Base-by-base conservation (phyloP, 2,797 vertebrate species). In the Holocentrus rufus region DNA sequence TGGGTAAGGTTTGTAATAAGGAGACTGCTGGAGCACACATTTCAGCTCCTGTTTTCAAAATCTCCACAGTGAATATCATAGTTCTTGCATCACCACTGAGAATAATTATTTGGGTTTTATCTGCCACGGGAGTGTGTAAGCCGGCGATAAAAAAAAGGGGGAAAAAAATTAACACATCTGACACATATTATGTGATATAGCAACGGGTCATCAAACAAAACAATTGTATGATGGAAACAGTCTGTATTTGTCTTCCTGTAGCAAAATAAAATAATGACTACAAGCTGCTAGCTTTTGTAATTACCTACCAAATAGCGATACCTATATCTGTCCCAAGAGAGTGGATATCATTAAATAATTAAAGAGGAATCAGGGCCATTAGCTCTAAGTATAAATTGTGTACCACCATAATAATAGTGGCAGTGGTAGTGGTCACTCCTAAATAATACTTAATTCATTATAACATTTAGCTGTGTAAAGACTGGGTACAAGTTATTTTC, bases 181-280 rank as follows among this genome's bases (percentile, higher is more conserved):
- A 88, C 34, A 76, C 50, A 79, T 70, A 84, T 84, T 85, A 88
- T 39, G 57, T 62, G 50, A 84, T 65, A 52, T 74, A 73, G 69
- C 53, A 85, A 86, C 79, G 68, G 53, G 23, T 56, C 68, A 73
- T 85, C 58, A 63, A 72, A 58, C 47, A 70, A 87, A 80, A 64
- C 15, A 64, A 36, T 65, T 34, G 74, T 20, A 65, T 78, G 65
- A 27, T 13, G 22, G 60, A 67, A 69, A 46, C 58, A 54, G 6
- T 9, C 57, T 56, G 34, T 55, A 57, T 74, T 63, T 81, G 85
- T 85, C 65, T 78, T 80, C 23, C 73, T 72, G 59, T 74, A 77
- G 79, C 69, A 86, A 82, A 84, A 80, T 79, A 22, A 69, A 59
- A 78, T 80, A 88, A 89, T 69, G 62, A 81, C 50, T 71, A 36